Percentiles rank a stretch among this genome's conserved stretches.
Conservation (phyloP, 2,888 invertebrate genomes). For the Blastobasis lacticolella region DNA sequence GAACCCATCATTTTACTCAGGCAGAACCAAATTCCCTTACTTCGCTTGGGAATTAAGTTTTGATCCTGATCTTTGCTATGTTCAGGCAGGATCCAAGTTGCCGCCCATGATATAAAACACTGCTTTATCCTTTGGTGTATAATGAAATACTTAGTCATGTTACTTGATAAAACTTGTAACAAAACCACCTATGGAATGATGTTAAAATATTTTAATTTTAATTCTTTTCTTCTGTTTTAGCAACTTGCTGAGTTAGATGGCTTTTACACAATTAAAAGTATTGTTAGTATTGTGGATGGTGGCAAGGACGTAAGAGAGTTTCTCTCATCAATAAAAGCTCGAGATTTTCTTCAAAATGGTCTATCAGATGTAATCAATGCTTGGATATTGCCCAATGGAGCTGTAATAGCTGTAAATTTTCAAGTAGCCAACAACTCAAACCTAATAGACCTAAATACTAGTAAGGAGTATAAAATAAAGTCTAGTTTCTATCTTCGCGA, state of each 20-base stretch:
- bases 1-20: no score
- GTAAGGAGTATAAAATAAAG: slow-evolving; percentile 68
- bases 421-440: slow-evolving; percentile 52
- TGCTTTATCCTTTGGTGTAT: neutral
- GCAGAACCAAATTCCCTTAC: no score
- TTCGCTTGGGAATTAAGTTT: no score
- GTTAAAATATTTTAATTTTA: neutral
- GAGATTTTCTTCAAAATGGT: slow-evolving; percentile 82
- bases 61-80: no score
- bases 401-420: slow-evolving; percentile 82
- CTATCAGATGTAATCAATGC: slow-evolving; percentile 86
- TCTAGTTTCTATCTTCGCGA: slow-evolving; percentile 87
- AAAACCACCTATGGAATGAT: neutral
- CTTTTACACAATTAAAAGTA: slow-evolving; percentile 83
- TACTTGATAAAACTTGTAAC: neutral
- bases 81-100: neutral
- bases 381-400: slow-evolving; percentile 85
- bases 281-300: slow-evolving; percentile 79
- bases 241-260: slow-evolving; percentile 78
- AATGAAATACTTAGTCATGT: neutral
- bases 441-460: slow-evolving; percentile 15
- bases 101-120: neutral
- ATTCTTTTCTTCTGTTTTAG: slow-evolving; percentile 44
- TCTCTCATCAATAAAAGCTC: slow-evolving; percentile 86
- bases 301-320: slow-evolving; percentile 74